Conservation (phyloP, 1,140 invertebrate species). For the Oncopodura yosiiana region DNA sequence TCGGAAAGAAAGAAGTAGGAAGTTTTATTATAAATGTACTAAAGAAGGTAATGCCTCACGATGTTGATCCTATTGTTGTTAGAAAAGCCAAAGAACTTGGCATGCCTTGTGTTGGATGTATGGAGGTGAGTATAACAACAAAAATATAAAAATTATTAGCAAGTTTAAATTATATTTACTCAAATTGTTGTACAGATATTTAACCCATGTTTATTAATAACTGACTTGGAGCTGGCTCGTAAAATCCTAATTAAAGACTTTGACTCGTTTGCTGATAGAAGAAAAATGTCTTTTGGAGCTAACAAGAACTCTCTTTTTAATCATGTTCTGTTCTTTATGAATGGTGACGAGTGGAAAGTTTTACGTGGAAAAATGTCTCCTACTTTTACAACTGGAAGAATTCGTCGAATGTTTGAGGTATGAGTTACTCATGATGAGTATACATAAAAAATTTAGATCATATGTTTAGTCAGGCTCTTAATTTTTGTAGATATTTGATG, state of each 20-base stretch:
- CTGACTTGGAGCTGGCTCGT: slow-evolving; percentile 46
- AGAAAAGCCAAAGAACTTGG: too few relatives aligned
- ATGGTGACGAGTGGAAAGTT: slow-evolving; percentile 36
- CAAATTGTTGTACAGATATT: too few relatives aligned
- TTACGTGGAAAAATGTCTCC: slow-evolving; percentile 31
- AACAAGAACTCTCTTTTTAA: slow-evolving; percentile 20
- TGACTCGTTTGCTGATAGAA: slow-evolving; percentile 9
- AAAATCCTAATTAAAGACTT: slow-evolving; percentile 37
- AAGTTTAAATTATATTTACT: too few relatives aligned
- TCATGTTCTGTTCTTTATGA: slow-evolving; percentile 38
- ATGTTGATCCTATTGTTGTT: too few relatives aligned
- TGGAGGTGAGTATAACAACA: too few relatives aligned
- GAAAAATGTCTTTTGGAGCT: background rate
- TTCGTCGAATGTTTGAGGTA: slow-evolving; percentile 14
- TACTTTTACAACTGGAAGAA: slow-evolving; percentile 15
- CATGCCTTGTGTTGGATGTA: too few relatives aligned
- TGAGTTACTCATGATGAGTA: slow-evolving; percentile 8
- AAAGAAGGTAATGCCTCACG: too few relatives aligned
- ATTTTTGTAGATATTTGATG: slow-evolving; percentile 37
- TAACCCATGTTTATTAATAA: too few relatives aligned
- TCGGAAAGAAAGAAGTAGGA: too few relatives aligned
- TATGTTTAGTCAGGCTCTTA: too few relatives aligned
- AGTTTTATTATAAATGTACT: too few relatives aligned
- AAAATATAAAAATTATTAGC: too few relatives aligned
- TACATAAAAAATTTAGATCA: background rate